These are phyloP conservation scores for Lamprotornis superbus DNA, from an alignment of 2,113 vertebrate species.

Conservation along the genomic window DNA sequence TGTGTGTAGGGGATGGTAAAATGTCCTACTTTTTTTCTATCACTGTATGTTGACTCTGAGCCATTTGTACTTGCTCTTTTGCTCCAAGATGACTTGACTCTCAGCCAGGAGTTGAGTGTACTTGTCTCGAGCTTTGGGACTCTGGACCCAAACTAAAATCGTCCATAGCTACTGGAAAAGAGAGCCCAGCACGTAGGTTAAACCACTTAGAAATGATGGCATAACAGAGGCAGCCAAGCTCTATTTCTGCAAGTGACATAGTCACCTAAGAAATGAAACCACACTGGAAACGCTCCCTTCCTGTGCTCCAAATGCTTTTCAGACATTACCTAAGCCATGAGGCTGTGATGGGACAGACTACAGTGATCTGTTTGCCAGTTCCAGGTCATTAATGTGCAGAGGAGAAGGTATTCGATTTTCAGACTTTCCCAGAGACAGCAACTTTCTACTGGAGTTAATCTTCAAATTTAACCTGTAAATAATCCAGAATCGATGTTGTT, in stretches of 20 bases:
- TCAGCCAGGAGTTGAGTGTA: not conserved
- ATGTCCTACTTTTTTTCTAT: not conserved
- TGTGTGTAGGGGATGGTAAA: not conserved
- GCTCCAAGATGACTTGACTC: not conserved
- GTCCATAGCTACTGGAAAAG: not conserved
- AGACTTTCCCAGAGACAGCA: not conserved
- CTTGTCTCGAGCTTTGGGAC: not conserved
- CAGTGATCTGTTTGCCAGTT: not conserved
- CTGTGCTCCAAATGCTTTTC: not conserved
- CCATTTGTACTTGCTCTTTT: not conserved
- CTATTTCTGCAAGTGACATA: slow-evolving; percentile 32
- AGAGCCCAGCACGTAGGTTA: slow-evolving; percentile 19
- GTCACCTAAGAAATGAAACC: not conserved
- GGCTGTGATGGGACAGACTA: not conserved
- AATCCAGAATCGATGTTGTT: not conserved
- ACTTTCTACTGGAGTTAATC: not conserved
- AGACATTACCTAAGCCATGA: slow-evolving; percentile 58
- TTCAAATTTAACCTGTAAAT: not conserved
- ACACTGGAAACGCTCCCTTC: not conserved
- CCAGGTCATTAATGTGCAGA: not conserved
- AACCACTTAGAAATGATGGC: slow-evolving; percentile 3
- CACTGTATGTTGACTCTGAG: not conserved
- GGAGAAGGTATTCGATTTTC: not conserved
- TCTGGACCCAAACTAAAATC: not conserved
- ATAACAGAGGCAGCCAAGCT: not conserved